A percentile compares a stretch with the other conserved stretches of the same genome.
Conservation (phyloP, 2,797 vertebrate species). For the Labroides dimidiatus region DNA sequence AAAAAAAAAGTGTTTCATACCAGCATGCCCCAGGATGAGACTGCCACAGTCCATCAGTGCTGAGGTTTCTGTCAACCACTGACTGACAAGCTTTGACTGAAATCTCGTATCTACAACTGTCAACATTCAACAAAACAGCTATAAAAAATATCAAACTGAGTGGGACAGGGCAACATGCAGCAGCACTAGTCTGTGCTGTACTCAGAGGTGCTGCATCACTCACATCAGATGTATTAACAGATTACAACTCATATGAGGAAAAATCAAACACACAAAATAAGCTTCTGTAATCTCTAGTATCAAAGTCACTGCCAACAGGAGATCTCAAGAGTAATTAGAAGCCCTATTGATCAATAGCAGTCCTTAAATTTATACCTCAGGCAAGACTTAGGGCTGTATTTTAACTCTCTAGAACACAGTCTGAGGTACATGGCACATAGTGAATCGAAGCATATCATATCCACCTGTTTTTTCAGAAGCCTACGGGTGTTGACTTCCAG, state of each 20-base stretch:
- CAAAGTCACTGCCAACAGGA: not conserved
- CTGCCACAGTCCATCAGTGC: constrained; percentile 59
- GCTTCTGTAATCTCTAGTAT: not conserved
- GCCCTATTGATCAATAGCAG: too few relatives aligned
- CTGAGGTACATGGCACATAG: too few relatives aligned
- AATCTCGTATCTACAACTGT: constrained; percentile 51
- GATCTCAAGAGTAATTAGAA: not conserved
- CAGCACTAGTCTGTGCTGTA: constrained; percentile 13
- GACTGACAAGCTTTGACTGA: constrained; percentile 58
- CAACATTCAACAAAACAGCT: constrained; percentile 43
- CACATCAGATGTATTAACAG: constrained; percentile 5
- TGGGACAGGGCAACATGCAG: constrained; percentile 29
- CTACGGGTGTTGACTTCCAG: too few relatives aligned
- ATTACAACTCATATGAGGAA: constrained; percentile 28
- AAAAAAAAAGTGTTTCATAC: constrained; percentile 46
- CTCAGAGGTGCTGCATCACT: not conserved
- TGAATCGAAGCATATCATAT: too few relatives aligned
- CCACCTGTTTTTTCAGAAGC: too few relatives aligned
- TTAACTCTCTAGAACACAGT: too few relatives aligned
- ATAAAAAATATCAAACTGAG: constrained; percentile 30
- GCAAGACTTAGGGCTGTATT: too few relatives aligned
- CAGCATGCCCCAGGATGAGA: constrained; percentile 44
- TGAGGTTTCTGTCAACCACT: constrained; percentile 47
- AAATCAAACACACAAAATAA: not conserved
- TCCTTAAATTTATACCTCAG: too few relatives aligned